Conservation (phyloP, 1,140 invertebrate genomes). For the Drosophila micromelanica region DNA sequence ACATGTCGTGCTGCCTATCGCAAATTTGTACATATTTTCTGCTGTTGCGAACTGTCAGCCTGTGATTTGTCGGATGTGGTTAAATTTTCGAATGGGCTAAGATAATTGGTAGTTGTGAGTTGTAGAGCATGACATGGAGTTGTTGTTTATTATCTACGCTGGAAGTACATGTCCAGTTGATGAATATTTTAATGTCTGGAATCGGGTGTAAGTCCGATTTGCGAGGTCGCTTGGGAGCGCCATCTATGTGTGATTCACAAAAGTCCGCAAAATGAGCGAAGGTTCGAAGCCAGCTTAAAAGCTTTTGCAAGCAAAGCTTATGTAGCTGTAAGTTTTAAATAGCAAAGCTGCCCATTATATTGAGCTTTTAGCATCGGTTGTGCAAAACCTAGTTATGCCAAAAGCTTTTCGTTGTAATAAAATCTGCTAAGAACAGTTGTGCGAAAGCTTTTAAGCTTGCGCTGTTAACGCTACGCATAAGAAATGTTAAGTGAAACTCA, state of each 20-base stretch:
- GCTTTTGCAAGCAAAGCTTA: not conserved
- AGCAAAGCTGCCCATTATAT: not conserved
- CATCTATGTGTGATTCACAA: conserved; percentile 9
- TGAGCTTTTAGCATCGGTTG: conserved; percentile 1
- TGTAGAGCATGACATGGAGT: conserved; percentile 7
- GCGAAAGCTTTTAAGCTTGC: not conserved
- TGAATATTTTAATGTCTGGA: not conserved
- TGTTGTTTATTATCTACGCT: not conserved
- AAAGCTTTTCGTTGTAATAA: not conserved
- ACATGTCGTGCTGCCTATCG: conserved; percentile 19
- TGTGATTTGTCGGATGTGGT: not conserved
- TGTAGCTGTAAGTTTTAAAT: not conserved
- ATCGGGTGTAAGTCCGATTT: not conserved
- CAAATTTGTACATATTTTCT: not conserved
- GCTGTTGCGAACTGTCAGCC: too few species aligned
- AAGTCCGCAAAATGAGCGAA: too few species aligned
- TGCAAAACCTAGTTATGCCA: too few species aligned
- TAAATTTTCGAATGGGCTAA: not conserved
- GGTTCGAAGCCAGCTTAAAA: not conserved
- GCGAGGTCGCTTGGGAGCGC: not conserved
- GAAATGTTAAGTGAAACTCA: not conserved
- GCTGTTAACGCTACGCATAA: conserved; percentile 7
- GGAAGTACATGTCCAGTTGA: not conserved
- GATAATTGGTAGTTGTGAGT: conserved; percentile 8
- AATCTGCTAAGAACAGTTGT: not conserved